phyloP scores from a whole-genome alignment of 2,113 vertebrate species.

The Triplophysa dalaica region DNA sequence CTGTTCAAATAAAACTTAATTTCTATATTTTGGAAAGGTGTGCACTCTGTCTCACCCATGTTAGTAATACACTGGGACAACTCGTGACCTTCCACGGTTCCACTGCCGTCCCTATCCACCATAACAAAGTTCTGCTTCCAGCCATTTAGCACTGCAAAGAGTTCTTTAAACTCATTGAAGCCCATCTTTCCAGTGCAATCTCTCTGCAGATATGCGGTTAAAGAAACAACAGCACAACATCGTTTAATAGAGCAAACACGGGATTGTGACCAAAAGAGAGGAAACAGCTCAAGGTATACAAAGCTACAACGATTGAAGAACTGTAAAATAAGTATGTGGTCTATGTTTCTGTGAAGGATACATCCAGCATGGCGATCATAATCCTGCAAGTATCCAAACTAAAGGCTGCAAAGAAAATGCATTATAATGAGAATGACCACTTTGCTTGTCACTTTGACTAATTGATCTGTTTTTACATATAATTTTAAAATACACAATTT shows the following conservation, averaged over 20 bases:
- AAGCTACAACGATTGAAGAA: background rate
- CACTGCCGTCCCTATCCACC: constrained; percentile 83
- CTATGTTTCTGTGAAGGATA: constrained; percentile 77
- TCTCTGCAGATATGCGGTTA: constrained; percentile 74
- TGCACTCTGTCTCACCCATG: constrained; percentile 79
- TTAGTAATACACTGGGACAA: constrained; percentile 77
- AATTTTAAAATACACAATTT: background rate
- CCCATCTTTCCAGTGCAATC: constrained; percentile 89
- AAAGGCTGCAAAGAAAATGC: constrained; percentile 74
- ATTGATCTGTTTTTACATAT: background rate
- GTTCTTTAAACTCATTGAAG: constrained; percentile 89
- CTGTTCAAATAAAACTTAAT: background rate
- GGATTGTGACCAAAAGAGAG: background rate
- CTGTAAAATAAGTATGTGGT: background rate
- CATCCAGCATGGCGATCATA: constrained; percentile 88
- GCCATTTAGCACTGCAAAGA: constrained; percentile 81
- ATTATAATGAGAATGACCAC: background rate
- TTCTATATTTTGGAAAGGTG: background rate
- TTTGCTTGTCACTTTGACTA: background rate
- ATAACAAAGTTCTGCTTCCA: constrained; percentile 93
- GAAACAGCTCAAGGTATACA: background rate
- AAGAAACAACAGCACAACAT: constrained; percentile 49
- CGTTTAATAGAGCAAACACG: background rate
- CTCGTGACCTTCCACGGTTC: constrained; percentile 83
- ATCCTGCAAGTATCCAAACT: constrained; percentile 88